phyloP scores from a whole-genome alignment of 2,797 vertebrate genomes.

The Arnoldichthys spilopterus region DNA sequence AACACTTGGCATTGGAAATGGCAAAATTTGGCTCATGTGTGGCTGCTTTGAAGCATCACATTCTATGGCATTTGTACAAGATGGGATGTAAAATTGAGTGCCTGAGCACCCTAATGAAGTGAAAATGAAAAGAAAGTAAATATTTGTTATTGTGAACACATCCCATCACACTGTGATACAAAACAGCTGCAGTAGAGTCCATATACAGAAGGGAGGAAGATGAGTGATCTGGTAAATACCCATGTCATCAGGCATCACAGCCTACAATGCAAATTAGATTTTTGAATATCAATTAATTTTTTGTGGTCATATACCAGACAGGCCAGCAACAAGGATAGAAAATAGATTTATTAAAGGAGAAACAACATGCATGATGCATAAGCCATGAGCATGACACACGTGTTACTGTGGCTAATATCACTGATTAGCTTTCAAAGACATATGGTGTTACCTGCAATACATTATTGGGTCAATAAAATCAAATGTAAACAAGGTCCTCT shows the following conservation, averaged over 20 bases:
- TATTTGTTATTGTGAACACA: no score
- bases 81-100: neutral
- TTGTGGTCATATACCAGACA: neutral
- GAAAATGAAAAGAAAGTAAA: no score
- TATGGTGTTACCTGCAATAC: neutral
- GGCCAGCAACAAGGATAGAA: neutral
- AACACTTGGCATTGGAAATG: neutral
- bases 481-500: neutral
- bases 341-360: neutral
- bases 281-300: neutral
- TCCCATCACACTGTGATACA: neutral
- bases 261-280: neutral
- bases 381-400: constrained; percentile 2
- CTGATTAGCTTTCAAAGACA: constrained; percentile 1
- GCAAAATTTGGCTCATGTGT: neutral
- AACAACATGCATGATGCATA: neutral
- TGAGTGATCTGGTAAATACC: neutral
- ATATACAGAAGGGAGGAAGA: neutral
- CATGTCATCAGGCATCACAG: neutral
- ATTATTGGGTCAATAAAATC: constrained; percentile 8
- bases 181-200: neutral
- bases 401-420: constrained; percentile 35
- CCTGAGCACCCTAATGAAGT: no score
- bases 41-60: neutral
- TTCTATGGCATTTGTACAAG: neutral